phyloP scores from a whole-genome alignment of 37 sponge, comb jelly and placozoan genomes.

The Amphimedon queenslandica region DNA sequence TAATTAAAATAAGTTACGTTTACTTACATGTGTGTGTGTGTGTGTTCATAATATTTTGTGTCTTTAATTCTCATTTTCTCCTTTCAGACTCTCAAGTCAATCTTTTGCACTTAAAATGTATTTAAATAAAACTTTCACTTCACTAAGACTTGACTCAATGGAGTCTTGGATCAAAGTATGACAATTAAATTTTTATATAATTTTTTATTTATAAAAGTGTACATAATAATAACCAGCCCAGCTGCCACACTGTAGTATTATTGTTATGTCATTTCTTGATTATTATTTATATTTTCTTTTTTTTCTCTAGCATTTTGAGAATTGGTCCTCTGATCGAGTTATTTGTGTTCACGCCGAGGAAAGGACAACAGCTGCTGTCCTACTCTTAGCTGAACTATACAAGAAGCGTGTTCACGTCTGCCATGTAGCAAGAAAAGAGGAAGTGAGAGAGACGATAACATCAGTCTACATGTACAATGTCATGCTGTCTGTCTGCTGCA shows the following conservation, averaged over 20 bases:
- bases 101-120: constrained; percentile 98
- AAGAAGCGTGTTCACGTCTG: constrained; percentile 90
- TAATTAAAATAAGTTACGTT: neutral
- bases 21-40: too few relatives aligned
- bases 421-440: constrained; percentile 94
- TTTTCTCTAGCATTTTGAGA: constrained; percentile 68
- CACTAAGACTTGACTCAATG: constrained; percentile 87
- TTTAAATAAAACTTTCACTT: constrained; percentile 89
- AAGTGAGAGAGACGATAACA: constrained; percentile 82
- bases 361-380: constrained; percentile 76
- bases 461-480: too few relatives aligned
- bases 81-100: constrained; percentile 28
- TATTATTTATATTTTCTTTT: constrained; percentile 15
- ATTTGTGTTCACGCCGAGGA: constrained; percentile 94
- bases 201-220: too few relatives aligned
- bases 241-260: too few relatives aligned
- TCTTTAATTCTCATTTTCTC: too few relatives aligned
- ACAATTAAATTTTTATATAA: too few relatives aligned
- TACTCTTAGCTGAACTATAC: constrained; percentile 83
- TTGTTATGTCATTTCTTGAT: neutral
- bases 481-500: too few relatives aligned
- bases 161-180: constrained; percentile 86
- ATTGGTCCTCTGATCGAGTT: constrained; percentile 75
- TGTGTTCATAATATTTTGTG: too few relatives aligned
- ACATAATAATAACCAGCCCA: too few relatives aligned